Evolutionary conservation across 2,113 vertebrate species (phyloP), one percentile per base, ranked within the genome.

Genomic region (Prolemur simus): DNA sequence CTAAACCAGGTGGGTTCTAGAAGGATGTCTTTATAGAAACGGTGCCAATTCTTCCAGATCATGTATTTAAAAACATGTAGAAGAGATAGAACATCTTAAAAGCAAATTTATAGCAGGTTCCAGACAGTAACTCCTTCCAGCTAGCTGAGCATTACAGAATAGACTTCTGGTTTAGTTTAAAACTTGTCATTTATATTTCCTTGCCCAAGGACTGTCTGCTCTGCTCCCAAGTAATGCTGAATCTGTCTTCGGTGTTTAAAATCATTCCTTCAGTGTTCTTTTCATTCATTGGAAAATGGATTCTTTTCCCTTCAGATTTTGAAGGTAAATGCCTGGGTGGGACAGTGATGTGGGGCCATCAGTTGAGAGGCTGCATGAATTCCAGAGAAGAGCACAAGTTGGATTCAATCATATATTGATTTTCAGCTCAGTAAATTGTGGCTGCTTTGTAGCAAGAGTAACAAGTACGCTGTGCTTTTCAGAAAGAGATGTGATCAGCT

Each of bases 361-460:
- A 87, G 58, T 80, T 90, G 84, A 64, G 74, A 93, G 80, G 45
- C 80, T 87, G 8, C 95, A 93, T 95, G 96, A 96, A 96, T 98
- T 96, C 93, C 69, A 92, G 94, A 93, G 95, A 96, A 42, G 64
- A 95, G 83, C 83, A 81, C 8, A 91, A 97, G 95, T 90, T 98
- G 90, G 84, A 97, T 98, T 97, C 97, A 97, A 97, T 97, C 96
- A 97, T 64, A 89, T 97, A 98, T 98, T 98, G 98, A 98, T 98
- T 98, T 96, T 96, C 87, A 94, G 95, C 93, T 81, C 87, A 82
- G 97, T 91, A 97, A 97, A 96, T 97, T 96, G 94, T 90, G 87
- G 92, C 84, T 92, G 96, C 76, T 97, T 94, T 18, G 0, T 96
- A 92, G 94, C 81, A 83, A 97, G 95, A 89, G 87, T 97, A 98